Base-by-base conservation (phyloP, 2,113 vertebrate genomes). In the Misgurnus mizolepis region DNA sequence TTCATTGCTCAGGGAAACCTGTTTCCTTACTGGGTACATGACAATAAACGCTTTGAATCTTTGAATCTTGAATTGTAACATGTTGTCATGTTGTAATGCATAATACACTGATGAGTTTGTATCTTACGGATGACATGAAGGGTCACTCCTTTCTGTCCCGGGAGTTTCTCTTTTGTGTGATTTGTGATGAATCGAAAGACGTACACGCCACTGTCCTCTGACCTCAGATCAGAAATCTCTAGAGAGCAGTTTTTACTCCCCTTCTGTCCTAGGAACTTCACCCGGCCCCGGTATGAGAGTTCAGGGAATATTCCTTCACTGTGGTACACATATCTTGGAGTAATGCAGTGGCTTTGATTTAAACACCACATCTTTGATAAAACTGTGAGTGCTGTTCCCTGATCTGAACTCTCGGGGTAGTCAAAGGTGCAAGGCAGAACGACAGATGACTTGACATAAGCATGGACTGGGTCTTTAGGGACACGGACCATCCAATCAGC, bases 291-390 rank as follows among this genome's bases (percentile, higher is more conserved):
- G 84, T 87, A 93, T 12, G 82, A 83, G 0, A 85, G 89, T 22
- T 92, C 84, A 4, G 55, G 88, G 60, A 90, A 87, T 69, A 92
- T 88, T 0, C 85, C 86, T 1, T 47, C 85, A 2, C 90, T 92
- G 86, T 92, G 92, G 85, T 87, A 92, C 67, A 93, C 86, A 15
- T 93, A 92, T n/a, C 88, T 90, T 61, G 58, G 78, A 12, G 91
- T 92, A 76, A 93, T 77, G 58, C 92, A 92, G 22, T 62, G 86
- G 5, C 84, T 88, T 79, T 91, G 74, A 72, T 81, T 83, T 0
- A 87, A 87, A 82, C 92, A 92, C 92, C 92, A 93, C 85, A 93
- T 92, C 85, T 89, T 89, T 41, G 91, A 89, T 67, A 67, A 39
- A 39, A 91, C 89, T 0, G 75, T 81, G 45, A 78, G 17, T 0